A percentile compares a stretch with the other conserved stretches of the same genome.
Conservation (phyloP, 2,888 invertebrate species). For the Leptarthrus brevirostris region DNA sequence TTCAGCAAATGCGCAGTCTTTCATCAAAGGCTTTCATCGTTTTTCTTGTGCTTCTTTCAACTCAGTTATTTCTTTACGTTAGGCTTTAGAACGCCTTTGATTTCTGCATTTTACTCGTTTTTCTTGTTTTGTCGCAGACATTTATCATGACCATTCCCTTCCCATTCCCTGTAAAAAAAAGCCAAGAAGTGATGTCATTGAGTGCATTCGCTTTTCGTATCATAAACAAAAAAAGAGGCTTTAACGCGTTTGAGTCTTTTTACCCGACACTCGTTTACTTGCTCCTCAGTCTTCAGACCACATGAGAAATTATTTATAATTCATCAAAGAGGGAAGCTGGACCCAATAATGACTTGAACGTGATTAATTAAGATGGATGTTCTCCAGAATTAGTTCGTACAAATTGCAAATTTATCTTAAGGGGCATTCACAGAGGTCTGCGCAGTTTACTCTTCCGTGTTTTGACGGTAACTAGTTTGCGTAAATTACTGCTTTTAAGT, state of each 20-base stretch:
- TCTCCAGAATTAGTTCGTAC: neutral
- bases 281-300: neutral
- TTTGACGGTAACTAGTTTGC: too few relatives aligned
- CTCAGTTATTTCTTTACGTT: neutral
- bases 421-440: neutral
- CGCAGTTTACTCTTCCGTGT: neutral
- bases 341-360: constrained; percentile 15
- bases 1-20: constrained; percentile 49
- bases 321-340: neutral
- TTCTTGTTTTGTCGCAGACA: constrained; percentile 8
- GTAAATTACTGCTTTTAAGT: too few relatives aligned
- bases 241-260: neutral
- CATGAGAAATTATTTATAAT: constrained; percentile 45
- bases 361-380: constrained; percentile 20
- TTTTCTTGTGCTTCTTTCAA: constrained; percentile 5
- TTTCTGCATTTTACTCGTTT: constrained; percentile 1
- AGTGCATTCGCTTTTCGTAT: constrained; percentile 1
- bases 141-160: constrained; percentile 16
- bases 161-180: neutral
- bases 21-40: constrained; percentile 53
- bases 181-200: constrained; percentile 4
- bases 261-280: neutral
- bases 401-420: constrained; percentile 28
- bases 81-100: constrained; percentile 1
- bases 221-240: neutral